A percentile compares a stretch with the other conserved stretches of the same genome.
phyloP scores from a whole-genome alignment of 2,797 vertebrate species.

The Amphiprion clarkii region DNA sequence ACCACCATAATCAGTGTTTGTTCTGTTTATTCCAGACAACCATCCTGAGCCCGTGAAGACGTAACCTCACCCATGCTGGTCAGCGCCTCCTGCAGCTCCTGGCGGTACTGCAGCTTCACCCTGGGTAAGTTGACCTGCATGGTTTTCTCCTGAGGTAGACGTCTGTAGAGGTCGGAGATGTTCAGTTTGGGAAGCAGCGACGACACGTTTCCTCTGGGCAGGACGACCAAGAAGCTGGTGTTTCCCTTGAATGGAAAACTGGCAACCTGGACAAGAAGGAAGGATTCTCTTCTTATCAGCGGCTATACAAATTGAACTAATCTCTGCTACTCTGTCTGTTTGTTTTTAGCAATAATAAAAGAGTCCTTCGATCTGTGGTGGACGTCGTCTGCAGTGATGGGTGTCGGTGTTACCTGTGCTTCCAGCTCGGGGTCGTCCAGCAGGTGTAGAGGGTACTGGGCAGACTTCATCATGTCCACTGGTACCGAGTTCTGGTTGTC shows the following conservation, averaged over 20 bases:
- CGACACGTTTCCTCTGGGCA: slow-evolving; percentile 86
- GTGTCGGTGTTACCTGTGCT: slow-evolving; percentile 83
- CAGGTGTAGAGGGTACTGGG: slow-evolving; percentile 88
- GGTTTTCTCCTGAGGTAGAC: slow-evolving; percentile 84
- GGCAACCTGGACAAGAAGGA: slow-evolving; percentile 86
- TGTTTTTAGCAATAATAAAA: too few species aligned
- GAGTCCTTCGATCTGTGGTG: too few species aligned
- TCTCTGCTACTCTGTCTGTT: too few species aligned
- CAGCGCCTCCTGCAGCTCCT: slow-evolving; percentile 88
- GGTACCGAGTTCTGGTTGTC: slow-evolving; percentile 82
- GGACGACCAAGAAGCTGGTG: slow-evolving; percentile 89
- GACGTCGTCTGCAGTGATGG: too few species aligned
- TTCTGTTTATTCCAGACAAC: too few species aligned
- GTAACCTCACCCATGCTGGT: slow-evolving; percentile 88
- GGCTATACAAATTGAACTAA: too few species aligned
- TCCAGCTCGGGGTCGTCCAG: slow-evolving; percentile 84
- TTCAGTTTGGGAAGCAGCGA: slow-evolving; percentile 86
- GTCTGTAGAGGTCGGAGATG: slow-evolving; percentile 83
- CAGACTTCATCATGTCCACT: slow-evolving; percentile 93
- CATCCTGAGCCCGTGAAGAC: too few species aligned
- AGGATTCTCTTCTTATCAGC: background rate
- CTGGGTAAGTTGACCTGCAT: slow-evolving; percentile 91
- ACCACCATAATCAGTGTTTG: too few species aligned
- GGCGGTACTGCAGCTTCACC: slow-evolving; percentile 88
- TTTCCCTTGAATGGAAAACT: slow-evolving; percentile 92